phyloP scores from a whole-genome alignment of 2,113 vertebrate species.

The Pan paniscus region DNA sequence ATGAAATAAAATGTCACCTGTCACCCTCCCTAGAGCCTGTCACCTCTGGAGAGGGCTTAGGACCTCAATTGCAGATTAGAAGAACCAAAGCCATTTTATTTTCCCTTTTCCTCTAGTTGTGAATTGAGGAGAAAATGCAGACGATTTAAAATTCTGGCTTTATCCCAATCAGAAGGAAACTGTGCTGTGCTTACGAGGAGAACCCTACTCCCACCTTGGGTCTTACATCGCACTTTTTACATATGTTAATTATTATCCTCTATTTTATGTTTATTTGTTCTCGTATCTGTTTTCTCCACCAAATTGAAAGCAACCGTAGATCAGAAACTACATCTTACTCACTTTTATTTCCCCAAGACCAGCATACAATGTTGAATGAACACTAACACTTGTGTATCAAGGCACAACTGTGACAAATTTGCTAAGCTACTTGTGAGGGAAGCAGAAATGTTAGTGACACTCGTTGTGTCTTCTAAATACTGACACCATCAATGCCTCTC shows the following conservation, averaged over 20 bases:
- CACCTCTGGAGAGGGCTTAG: neutral
- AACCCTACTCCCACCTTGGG: neutral
- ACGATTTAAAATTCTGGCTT: neutral
- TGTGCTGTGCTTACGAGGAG: neutral
- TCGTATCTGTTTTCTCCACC: neutral
- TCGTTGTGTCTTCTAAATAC: neutral
- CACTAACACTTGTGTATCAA: neutral
- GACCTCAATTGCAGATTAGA: neutral
- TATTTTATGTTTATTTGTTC: neutral
- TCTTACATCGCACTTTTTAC: neutral
- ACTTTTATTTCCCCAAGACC: neutral
- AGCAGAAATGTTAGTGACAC: neutral
- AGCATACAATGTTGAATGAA: neutral
- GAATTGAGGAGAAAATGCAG: neutral
- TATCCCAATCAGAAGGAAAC: neutral
- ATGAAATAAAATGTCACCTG: neutral
- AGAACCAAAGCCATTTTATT: constrained; percentile 9
- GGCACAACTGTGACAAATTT: neutral
- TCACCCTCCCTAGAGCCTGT: neutral
- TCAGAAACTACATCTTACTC: neutral
- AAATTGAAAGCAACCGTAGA: neutral
- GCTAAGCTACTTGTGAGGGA: neutral
- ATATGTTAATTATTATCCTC: neutral
- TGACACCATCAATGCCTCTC: neutral
- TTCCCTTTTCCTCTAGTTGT: neutral